phyloP scores from a whole-genome alignment of 2,888 invertebrate species.

The Agrotis puta region DNA sequence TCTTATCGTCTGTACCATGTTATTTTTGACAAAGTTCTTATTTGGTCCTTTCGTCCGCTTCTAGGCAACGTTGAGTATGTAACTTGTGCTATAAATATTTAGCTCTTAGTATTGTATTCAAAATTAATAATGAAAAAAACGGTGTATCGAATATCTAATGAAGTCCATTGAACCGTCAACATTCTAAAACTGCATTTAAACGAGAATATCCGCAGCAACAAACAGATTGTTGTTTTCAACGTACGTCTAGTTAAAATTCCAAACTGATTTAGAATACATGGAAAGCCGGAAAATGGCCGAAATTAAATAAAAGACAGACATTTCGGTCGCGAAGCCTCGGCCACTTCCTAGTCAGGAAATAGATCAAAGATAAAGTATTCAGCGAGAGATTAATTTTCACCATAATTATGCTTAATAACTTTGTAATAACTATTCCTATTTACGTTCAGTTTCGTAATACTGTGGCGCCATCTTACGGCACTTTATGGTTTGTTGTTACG shows the following conservation, averaged over 20 bases:
- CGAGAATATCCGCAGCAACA: slow-evolving; percentile 33
- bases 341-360: slow-evolving; percentile 81
- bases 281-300: slow-evolving; percentile 66
- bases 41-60: background rate
- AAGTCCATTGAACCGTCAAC: slow-evolving; percentile 20
- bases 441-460: slow-evolving; percentile 64
- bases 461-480: slow-evolving; percentile 69
- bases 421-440: slow-evolving; percentile 66
- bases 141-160: slow-evolving; percentile 11
- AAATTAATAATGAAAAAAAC: slow-evolving; percentile 22
- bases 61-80: background rate
- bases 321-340: slow-evolving; percentile 58
- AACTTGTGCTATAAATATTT: background rate
- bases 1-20: background rate
- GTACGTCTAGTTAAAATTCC: slow-evolving; percentile 66
- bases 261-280: slow-evolving; percentile 63
- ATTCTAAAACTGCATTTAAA: slow-evolving; percentile 35
- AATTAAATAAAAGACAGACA: slow-evolving; percentile 60
- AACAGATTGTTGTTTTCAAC: slow-evolving; percentile 41
- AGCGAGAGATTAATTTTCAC: slow-evolving; percentile 77
- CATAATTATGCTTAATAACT: slow-evolving; percentile 79
- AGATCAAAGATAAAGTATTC: slow-evolving; percentile 80
- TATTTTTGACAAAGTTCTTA: background rate
- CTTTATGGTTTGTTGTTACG: slow-evolving; percentile 63
- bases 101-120: background rate